Conservation (phyloP, 2,888 invertebrate species). For the Helobdella robusta region DNA sequence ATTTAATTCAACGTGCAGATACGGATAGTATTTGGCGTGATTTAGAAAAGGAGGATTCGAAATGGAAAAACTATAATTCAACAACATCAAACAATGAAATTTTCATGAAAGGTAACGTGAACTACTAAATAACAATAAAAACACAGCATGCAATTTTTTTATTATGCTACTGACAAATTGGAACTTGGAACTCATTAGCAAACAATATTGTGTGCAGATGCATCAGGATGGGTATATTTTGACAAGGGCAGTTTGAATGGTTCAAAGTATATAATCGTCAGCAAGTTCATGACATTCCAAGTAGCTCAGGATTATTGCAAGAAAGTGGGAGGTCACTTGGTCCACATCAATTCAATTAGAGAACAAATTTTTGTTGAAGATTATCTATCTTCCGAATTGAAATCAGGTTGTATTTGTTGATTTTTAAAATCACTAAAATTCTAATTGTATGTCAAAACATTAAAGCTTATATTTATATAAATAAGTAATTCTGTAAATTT, state of each 20-base stretch:
- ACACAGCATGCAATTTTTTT: no score
- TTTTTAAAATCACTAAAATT: not conserved
- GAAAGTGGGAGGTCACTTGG: slow-evolving; percentile 33
- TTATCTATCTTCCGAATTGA: slow-evolving; percentile 29
- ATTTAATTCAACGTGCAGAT: no score
- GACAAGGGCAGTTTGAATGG: slow-evolving; percentile 26
- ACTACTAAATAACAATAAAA: no score
- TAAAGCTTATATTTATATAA: not conserved
- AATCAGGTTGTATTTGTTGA: slow-evolving; percentile 4
- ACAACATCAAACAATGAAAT: no score
- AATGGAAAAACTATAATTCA: no score
- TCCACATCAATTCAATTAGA: slow-evolving; percentile 32
- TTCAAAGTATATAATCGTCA: slow-evolving; percentile 31
- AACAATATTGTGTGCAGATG: slow-evolving; percentile 28
- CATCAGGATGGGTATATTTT: slow-evolving; percentile 32
- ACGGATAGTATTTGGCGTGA: no score
- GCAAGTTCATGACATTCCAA: slow-evolving; percentile 31
- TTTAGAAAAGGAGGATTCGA: no score
- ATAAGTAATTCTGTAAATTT: not conserved
- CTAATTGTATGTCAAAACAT: not conserved
- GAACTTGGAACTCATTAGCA: no score
- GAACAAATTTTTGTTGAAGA: slow-evolving; percentile 36
- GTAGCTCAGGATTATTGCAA: slow-evolving; percentile 34
- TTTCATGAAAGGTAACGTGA: no score
- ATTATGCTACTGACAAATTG: no score